Evolutionary conservation across 2,888 invertebrate species (phyloP).

Genomic region (Eristalis intricaria): DNA sequence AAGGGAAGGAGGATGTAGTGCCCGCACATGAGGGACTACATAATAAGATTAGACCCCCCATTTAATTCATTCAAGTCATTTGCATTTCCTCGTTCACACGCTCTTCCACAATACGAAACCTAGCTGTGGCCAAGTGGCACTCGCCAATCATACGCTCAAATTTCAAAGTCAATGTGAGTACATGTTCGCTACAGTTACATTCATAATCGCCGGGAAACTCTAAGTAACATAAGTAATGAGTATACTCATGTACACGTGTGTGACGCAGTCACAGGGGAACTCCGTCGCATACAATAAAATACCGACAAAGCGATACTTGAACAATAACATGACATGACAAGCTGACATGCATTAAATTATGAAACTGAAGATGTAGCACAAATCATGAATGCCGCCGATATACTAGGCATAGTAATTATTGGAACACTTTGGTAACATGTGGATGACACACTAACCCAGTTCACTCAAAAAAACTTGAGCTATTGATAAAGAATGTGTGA

Average conservation of each 20-base stretch:
- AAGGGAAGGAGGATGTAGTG: neutral
- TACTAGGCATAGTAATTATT: neutral
- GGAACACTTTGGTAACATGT: neutral
- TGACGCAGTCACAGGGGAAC: neutral
- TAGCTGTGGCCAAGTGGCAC: neutral
- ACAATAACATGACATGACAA: neutral
- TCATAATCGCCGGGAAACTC: too few relatives aligned
- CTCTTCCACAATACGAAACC: neutral
- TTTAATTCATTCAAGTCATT: neutral
- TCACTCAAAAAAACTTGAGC: neutral
- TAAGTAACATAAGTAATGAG: neutral
- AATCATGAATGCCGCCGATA: neutral
- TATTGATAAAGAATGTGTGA: neutral
- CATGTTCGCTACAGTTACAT: neutral
- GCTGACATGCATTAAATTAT: neutral
- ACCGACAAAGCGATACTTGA: neutral
- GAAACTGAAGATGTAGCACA: neutral
- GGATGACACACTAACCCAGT: neutral
- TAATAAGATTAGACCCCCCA: neutral
- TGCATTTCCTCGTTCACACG: neutral
- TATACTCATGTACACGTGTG: neutral
- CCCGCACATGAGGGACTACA: neutral
- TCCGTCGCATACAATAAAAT: neutral
- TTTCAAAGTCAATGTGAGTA: neutral
- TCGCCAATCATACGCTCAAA: neutral